Conservation (phyloP, 2,113 vertebrate genomes). For the Typhlomys cinereus region DNA sequence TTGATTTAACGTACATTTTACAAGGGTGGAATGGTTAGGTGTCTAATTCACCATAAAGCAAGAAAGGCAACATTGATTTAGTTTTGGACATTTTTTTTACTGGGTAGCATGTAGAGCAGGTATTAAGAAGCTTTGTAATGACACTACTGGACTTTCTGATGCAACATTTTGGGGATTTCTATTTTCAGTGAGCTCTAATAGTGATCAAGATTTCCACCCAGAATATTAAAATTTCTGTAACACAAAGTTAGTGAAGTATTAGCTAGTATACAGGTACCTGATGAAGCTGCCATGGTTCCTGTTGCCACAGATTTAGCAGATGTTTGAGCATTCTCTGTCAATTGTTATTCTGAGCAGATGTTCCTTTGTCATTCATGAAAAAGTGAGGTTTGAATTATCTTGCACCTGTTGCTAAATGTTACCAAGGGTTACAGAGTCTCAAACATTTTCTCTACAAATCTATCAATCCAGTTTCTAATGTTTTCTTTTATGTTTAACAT, state of each 20-base stretch:
- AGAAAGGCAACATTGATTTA: neutral
- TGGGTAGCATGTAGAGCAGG: too few relatives aligned
- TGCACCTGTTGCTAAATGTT: conserved; percentile 63
- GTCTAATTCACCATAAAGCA: neutral
- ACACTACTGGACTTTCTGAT: neutral
- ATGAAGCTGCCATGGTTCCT: neutral
- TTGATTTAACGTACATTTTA: neutral
- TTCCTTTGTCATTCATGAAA: conserved; percentile 65
- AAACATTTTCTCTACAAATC: conserved; percentile 57
- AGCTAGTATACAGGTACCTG: conserved; percentile 20
- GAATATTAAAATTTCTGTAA: neutral
- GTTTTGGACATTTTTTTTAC: neutral
- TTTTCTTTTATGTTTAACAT: conserved; percentile 64
- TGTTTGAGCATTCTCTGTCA: conserved; percentile 14
- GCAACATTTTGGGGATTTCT: neutral
- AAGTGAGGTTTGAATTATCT: conserved; percentile 57
- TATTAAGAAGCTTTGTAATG: too few relatives aligned
- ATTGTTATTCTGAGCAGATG: conserved; percentile 56
- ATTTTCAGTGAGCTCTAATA: neutral
- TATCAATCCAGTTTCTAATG: conserved; percentile 58
- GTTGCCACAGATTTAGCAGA: conserved; percentile 41
- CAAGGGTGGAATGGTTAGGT: neutral
- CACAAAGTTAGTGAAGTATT: conserved; percentile 8
- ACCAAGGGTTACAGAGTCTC: conserved; percentile 49
- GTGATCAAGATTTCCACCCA: neutral